Percentiles rank a stretch among this genome's conserved stretches.
These are phyloP conservation scores for Epiblema foenella DNA, from an alignment of 2,888 invertebrate species.

Conservation along the genomic window DNA sequence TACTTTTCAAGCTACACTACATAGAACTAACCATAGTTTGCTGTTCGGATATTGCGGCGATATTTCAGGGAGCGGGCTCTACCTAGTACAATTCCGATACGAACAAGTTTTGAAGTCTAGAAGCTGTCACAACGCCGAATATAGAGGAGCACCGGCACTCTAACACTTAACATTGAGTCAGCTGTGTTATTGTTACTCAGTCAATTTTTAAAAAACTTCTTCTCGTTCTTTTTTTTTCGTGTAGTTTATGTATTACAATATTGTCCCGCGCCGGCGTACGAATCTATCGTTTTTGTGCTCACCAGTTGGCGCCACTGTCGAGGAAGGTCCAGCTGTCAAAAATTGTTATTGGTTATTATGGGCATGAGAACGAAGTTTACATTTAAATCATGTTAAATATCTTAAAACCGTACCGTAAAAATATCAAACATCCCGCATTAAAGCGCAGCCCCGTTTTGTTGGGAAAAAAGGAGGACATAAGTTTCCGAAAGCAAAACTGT, in stretches of 20 bases:
- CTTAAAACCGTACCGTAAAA: too few relatives aligned
- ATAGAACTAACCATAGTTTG: constrained; percentile 26
- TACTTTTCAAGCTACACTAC: constrained; percentile 10
- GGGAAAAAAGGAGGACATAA: too few relatives aligned
- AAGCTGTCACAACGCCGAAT: constrained; percentile 32
- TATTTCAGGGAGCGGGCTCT: constrained; percentile 26
- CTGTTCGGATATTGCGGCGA: constrained; percentile 29
- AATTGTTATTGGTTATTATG: too few relatives aligned
- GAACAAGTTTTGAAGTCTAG: constrained; percentile 31
- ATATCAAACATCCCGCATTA: too few relatives aligned
- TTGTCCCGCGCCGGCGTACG: too few relatives aligned
- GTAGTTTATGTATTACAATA: not conserved
- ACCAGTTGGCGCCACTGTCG: too few relatives aligned
- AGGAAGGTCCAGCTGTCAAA: too few relatives aligned
- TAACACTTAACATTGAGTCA: constrained; percentile 15
- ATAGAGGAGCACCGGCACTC: constrained; percentile 3
- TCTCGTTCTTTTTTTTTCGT: constrained; percentile 17
- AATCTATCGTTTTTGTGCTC: too few relatives aligned
- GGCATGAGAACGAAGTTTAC: too few relatives aligned
- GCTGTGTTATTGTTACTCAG: constrained; percentile 22
- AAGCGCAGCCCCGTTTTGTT: too few relatives aligned
- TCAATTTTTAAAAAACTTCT: constrained; percentile 1
- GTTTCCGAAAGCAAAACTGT: too few relatives aligned
- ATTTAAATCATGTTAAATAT: too few relatives aligned
- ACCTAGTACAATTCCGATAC: constrained; percentile 29